Base-by-base conservation (phyloP, 2,113 vertebrate species). In the Microtus pennsylvanicus region DNA sequence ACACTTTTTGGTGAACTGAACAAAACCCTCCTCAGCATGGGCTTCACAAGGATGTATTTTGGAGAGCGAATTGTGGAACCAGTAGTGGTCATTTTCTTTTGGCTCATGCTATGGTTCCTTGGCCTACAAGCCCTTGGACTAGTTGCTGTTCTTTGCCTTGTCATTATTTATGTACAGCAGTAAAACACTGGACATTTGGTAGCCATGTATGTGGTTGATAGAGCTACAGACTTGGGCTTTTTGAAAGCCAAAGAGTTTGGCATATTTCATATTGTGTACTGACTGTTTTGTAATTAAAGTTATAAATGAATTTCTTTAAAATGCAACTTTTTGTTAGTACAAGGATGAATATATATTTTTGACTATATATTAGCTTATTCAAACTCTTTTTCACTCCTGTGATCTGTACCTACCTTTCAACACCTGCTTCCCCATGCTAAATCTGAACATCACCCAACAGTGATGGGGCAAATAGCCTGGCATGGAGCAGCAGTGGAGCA, bases 121-220 rank as follows among this genome's bases (percentile, higher is more conserved):
- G 99, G 99, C 21, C 98, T 99, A 26, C 99, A 99, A 98, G 99
- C 99, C 58, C 98, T 99, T 87, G 99, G 99, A 93, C 99, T 99
- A 13, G 99, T 99, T 94, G 99, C 99, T 97, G 99, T 99, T 94
- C 98, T 99, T 95, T 99, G 99, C 98, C 99, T 99, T 97, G 99
- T 99, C 96, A 99, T 99, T 98, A 99, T 99, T 99, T 99, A 99
- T 97, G 99, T 99, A 89, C 99, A 99, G 95, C 99, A 99, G 97
- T 99, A 98, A 98, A 70, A 90, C 96, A 87, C 90, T 89, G 95
- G 81, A 87, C 33, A 19, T 95, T 75, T 97, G 96, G 94, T 92
- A 96, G 82, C 82, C 50, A 96, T 94, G 55, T 91, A 61, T 74
- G 4, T 96, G 87, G 95, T 67, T 86, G 90, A 83, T 95, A 96